These are phyloP conservation scores for Torymus texanus DNA, from an alignment of 2,888 invertebrate species.

Conservation along the genomic window DNA sequence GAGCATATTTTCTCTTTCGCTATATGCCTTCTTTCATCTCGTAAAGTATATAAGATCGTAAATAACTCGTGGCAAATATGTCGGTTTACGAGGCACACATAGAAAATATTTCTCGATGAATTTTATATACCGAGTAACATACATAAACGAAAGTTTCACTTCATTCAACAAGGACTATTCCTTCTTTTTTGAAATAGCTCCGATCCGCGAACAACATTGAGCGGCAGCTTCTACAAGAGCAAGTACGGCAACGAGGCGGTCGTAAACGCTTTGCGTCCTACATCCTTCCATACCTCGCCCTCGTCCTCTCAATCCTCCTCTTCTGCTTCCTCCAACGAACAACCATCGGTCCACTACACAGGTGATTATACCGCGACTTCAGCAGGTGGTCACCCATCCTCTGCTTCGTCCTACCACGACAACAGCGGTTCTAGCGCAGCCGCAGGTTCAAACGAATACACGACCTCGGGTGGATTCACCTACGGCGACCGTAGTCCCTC, in stretches of 20 bases:
- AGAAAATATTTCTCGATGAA: no score
- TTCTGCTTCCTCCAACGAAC: not conserved
- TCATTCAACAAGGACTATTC: not conserved
- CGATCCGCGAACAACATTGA: slow-evolving; percentile 29
- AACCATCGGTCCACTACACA: not conserved
- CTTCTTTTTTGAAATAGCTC: not conserved
- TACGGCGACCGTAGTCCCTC: slow-evolving; percentile 23
- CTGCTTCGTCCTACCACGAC: slow-evolving; percentile 10
- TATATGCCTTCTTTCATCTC: no score
- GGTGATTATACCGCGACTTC: no score
- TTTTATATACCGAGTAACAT: not conserved
- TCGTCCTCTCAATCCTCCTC: slow-evolving; percentile 6
- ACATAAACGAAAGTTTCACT: not conserved
- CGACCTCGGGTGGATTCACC: not conserved
- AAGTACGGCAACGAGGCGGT: slow-evolving; percentile 53
- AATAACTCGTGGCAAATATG: no score
- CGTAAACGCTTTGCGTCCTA: slow-evolving; percentile 40
- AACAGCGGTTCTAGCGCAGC: not conserved
- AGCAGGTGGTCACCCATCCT: not conserved
- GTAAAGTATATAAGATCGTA: no score
- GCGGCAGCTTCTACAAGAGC: slow-evolving; percentile 53
- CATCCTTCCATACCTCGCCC: not conserved
- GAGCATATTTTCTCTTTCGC: no score
- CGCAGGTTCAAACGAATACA: slow-evolving; percentile 19
- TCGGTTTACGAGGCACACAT: no score